Percentiles rank a stretch among this genome's conserved stretches.
phyloP scores from a whole-genome alignment of 1,140 invertebrate genomes.

The Cardiocondyla obscurior region DNA sequence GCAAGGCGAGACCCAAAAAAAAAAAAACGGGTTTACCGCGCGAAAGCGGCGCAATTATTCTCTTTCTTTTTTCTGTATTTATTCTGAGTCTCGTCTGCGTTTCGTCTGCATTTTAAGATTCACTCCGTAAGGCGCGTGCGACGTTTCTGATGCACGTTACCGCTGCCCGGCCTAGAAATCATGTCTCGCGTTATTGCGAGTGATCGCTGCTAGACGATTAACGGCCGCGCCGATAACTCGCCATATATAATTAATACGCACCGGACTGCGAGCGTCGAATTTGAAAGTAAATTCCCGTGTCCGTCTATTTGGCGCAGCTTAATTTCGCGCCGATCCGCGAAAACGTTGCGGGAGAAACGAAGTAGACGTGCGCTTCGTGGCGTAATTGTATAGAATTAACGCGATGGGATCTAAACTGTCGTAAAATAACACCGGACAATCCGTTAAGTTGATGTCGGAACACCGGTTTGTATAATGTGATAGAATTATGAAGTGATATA shows the following conservation, averaged over 20 bases:
- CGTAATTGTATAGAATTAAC: not conserved
- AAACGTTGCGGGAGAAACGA: not conserved
- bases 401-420: slow-evolving; percentile 4
- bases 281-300: slow-evolving; percentile 39
- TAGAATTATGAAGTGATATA: slow-evolving; percentile 16
- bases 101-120: slow-evolving; percentile 24
- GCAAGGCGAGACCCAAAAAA: slow-evolving; percentile 44
- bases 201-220: slow-evolving; percentile 29
- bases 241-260: slow-evolving; percentile 37
- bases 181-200: slow-evolving; percentile 41
- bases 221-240: slow-evolving; percentile 25
- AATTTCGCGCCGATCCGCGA: slow-evolving; percentile 17
- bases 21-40: slow-evolving; percentile 40
- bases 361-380: not conserved
- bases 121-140: not conserved
- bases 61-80: not conserved
- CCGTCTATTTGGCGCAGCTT: slow-evolving; percentile 7
- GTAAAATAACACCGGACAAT: not conserved
- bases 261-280: not conserved
- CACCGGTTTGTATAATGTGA: not conserved
- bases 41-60: slow-evolving; percentile 68
- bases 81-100: too few relatives aligned
- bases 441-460: not conserved
- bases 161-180: slow-evolving; percentile 30
- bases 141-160: slow-evolving; percentile 24